phyloP scores from a whole-genome alignment of 2,888 invertebrate species.

The Melolontha melolontha region DNA sequence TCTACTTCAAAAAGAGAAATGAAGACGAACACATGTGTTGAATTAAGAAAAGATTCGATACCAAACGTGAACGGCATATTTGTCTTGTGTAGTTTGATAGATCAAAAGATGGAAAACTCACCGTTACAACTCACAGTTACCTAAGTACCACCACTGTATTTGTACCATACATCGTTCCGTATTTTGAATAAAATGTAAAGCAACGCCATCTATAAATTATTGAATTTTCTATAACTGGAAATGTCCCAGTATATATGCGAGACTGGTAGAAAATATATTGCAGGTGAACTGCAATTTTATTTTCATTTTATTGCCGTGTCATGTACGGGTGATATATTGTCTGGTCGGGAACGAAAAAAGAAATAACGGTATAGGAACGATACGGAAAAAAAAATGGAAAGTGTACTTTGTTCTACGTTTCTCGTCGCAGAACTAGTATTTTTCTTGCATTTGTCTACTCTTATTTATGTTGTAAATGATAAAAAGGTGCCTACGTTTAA shows the following conservation, averaged over 20 bases:
- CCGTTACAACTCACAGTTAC: no score
- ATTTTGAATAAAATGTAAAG: constrained; percentile 19
- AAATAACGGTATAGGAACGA: no score
- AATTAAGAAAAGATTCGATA: constrained; percentile 12
- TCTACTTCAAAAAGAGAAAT: neutral
- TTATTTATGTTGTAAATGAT: no score
- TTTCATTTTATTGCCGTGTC: constrained; percentile 58
- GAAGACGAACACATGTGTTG: constrained; percentile 7
- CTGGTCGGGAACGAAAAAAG: constrained; percentile 19
- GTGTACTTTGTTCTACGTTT: constrained; percentile 4
- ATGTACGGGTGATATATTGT: constrained; percentile 57
- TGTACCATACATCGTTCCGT: neutral
- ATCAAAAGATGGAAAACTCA: constrained; percentile 1
- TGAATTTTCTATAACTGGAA: constrained; percentile 39
- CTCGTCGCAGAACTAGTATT: no score
- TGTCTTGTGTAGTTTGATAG: constrained; percentile 5
- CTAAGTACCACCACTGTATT: no score
- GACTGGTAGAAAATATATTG: constrained; percentile 50
- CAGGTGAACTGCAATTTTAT: constrained; percentile 56
- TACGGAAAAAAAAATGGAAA: constrained; percentile 2
- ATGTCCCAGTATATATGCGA: constrained; percentile 28
- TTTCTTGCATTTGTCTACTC: no score
- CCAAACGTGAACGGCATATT: constrained; percentile 8
- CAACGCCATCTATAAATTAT: constrained; percentile 33
- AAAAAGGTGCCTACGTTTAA: no score